Percentiles rank a stretch among this genome's conserved stretches.
Conservation (phyloP, 2,797 vertebrate species). For the Amblyopsis hoosieri region DNA sequence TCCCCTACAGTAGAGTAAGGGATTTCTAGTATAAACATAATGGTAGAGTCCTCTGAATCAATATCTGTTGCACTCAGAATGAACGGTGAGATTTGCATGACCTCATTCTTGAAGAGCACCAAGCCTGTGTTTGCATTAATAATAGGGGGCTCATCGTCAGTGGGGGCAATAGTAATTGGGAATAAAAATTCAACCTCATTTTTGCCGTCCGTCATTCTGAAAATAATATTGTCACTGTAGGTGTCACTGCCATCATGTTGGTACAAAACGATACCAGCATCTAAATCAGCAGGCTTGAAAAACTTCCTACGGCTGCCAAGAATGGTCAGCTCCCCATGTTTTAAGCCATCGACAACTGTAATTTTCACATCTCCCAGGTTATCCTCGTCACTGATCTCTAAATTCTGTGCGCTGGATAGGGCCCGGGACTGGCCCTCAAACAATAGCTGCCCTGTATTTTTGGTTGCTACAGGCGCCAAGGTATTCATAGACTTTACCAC, state of each 20-base stretch:
- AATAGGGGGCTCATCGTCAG: constrained; percentile 84
- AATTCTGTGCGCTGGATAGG: constrained; percentile 79
- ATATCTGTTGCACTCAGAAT: constrained; percentile 86
- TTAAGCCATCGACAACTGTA: constrained; percentile 78
- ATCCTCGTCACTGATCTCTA: constrained; percentile 86
- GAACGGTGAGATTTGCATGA: constrained; percentile 86
- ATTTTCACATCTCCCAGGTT: constrained; percentile 83
- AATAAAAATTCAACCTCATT: constrained; percentile 89
- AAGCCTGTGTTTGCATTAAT: constrained; percentile 85
- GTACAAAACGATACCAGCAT: constrained; percentile 82
- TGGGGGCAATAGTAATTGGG: constrained; percentile 84
- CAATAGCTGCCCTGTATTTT: constrained; percentile 83
- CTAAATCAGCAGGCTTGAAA: constrained; percentile 83
- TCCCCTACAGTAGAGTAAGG: constrained; percentile 76
- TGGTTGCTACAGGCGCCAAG: constrained; percentile 82
- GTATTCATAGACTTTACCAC: constrained; percentile 88
- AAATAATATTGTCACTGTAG: constrained; percentile 88
- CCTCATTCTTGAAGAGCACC: constrained; percentile 81
- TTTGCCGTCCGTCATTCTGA: constrained; percentile 82
- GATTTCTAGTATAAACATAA: constrained; percentile 80
- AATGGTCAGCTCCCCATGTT: constrained; percentile 79
- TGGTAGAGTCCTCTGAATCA: constrained; percentile 87
- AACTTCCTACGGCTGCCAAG: constrained; percentile 68
- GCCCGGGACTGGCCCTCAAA: constrained; percentile 86
- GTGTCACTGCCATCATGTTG: constrained; percentile 88